Evolutionary conservation across 1,140 invertebrate genomes (phyloP), one percentile per base, ranked within the genome.

Genomic region (Chrysoperla carnea): DNA sequence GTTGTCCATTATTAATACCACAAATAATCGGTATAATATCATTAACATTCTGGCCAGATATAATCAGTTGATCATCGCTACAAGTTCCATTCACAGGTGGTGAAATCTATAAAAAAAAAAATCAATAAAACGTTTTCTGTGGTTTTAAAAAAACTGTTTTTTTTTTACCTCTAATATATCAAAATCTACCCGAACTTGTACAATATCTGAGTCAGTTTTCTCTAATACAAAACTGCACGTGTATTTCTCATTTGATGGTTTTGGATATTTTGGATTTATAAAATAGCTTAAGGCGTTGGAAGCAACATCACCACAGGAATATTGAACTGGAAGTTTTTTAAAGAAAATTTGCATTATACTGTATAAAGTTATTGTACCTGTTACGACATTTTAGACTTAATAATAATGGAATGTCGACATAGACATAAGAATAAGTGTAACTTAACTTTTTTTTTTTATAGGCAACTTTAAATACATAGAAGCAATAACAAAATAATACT

Each of bases 1-100:
- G 81, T 57, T 81, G 78, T 2, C 79, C 81, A 4, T 71, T 74
- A 50, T 84, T 84, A 29, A 75, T 69, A 17, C 82, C 82, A 57
- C 82, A 85, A 13, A 85, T 55, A 8, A 72, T 64, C 1, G 81
- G 82, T 17, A 83, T 62, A 6, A 71, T 52, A 42, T 67, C 72
- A 49, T 82, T 82, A 0, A 66, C 52, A 55, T 81, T 78, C 52
- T 80, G 76, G 8, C 78, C 79, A 1, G 71, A 70, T 14, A 84
- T 66, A 2, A 76, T 63, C 44, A 85, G 73, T 44, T 75, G 69
- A 54, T 84, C 81, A 7, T 71, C 62, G 17, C 70, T 50, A 54
- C 81, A 85, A 28, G 64, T 69, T 1, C 81, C 81, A 51, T 71
- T 65, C 1, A 62, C 72, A 4, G 81, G 81, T 4, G 69, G 68